Evolutionary conservation across 2,888 invertebrate species (phyloP).

Genomic region (Automeris io): DNA sequence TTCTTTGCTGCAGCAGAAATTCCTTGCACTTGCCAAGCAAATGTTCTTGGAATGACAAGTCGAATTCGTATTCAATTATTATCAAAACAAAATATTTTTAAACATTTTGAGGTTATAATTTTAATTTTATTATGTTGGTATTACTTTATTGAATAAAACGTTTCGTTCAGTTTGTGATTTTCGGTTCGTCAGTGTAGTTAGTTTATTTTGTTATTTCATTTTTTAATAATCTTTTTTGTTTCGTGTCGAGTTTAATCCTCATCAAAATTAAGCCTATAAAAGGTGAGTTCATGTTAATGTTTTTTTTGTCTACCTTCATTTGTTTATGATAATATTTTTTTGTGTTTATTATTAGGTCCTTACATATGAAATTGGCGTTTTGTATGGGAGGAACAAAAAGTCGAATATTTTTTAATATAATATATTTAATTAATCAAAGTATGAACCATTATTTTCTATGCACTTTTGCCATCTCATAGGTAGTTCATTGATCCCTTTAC

Average conservation of each 20-base stretch:
- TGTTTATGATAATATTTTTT: conserved; percentile 12
- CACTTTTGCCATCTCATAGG: no score
- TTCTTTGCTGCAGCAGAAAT: conserved; percentile 26
- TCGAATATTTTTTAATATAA: no score
- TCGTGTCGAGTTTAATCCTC: conserved; percentile 9
- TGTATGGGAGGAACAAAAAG: no score
- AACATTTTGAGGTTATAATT: not conserved
- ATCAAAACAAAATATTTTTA: conserved; percentile 1
- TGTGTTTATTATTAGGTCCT: no score
- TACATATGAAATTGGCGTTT: no score
- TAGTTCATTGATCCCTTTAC: no score
- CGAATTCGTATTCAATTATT: conserved; percentile 4
- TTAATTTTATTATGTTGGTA: not conserved
- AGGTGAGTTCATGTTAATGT: conserved; percentile 34
- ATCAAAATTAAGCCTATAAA: conserved; percentile 59
- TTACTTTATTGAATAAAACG: no score
- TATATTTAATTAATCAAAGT: no score
- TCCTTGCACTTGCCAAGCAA: conserved; percentile 21
- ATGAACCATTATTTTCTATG: no score
- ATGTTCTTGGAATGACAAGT: conserved; percentile 4
- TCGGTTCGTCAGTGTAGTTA: not conserved
- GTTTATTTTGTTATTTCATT: not conserved
- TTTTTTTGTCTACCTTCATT: conserved; percentile 1
- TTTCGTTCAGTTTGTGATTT: no score
- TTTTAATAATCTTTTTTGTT: conserved; percentile 4